Conservation (phyloP, 2,797 vertebrate genomes). For the Hippocampus kuda region DNA sequence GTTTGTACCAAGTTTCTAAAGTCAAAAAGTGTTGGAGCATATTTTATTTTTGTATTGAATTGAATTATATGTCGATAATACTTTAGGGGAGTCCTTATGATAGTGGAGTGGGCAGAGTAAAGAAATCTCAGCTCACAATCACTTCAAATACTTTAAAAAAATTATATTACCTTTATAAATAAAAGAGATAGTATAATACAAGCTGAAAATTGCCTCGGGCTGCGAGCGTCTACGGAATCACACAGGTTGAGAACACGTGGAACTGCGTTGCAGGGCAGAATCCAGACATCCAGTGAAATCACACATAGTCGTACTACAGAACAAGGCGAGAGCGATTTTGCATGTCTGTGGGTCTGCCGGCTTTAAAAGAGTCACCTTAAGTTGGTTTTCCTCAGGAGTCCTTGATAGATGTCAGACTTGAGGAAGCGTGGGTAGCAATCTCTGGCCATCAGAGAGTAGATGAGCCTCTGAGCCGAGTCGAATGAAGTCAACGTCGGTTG, state of each 20-base stretch:
- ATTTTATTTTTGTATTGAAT: too few relatives aligned
- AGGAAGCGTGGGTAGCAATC: conserved; percentile 93
- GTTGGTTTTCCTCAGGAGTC: conserved; percentile 69
- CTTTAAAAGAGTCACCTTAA: conserved; percentile 69
- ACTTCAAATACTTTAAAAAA: conserved; percentile 7
- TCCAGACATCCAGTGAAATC: conserved; percentile 42
- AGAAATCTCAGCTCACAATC: conserved; percentile 4
- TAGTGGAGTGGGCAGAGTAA: not conserved
- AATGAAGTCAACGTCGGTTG: conserved; percentile 83
- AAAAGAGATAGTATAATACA: conserved; percentile 22
- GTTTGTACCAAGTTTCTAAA: too few relatives aligned
- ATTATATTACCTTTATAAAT: conserved; percentile 7
- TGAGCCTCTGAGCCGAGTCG: conserved; percentile 82
- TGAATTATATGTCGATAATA: too few relatives aligned
- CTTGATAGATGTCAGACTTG: conserved; percentile 84
- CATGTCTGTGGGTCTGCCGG: conserved; percentile 26
- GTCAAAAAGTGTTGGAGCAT: too few relatives aligned
- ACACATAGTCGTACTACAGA: conserved; percentile 36
- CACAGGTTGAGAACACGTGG: conserved; percentile 32
- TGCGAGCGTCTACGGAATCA: conserved; percentile 39
- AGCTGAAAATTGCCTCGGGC: conserved; percentile 14
- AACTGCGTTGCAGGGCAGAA: conserved; percentile 32
- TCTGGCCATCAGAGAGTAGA: conserved; percentile 89
- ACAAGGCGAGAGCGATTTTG: conserved; percentile 23
- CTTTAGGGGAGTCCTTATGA: not conserved